These are phyloP conservation scores for Virgularia gustaviana DNA, from an alignment of 92 coral and sea anemone species.

Conservation along the genomic window DNA sequence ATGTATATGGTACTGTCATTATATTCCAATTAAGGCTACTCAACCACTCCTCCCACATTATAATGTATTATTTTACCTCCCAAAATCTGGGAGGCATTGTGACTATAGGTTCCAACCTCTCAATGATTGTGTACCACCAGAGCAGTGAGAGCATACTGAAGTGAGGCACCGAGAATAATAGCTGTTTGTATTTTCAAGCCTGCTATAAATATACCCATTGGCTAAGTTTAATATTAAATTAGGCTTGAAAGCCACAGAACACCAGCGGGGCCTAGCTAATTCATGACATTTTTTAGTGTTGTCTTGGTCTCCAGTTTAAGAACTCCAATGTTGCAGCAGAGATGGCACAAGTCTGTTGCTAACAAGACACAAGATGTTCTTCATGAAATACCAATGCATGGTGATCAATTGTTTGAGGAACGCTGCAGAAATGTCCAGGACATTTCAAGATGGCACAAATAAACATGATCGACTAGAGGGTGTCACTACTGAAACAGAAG, in stretches of 20 bases:
- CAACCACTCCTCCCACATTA: too few species aligned
- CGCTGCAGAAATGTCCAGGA: constrained; percentile 30
- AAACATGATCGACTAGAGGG: constrained; percentile 27
- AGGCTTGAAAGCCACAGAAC: neutral
- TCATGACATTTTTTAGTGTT: neutral
- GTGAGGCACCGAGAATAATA: too few species aligned
- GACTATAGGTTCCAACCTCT: too few species aligned
- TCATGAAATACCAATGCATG: constrained; percentile 38
- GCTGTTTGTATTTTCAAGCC: too few species aligned
- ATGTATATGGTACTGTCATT: too few species aligned
- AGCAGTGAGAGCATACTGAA: too few species aligned
- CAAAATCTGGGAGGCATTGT: too few species aligned
- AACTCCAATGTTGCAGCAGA: constrained; percentile 10
- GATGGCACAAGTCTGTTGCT: constrained; percentile 5
- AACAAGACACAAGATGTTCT: constrained; percentile 19
- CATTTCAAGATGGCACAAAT: constrained; percentile 34
- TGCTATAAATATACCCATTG: too few species aligned
- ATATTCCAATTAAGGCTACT: too few species aligned
- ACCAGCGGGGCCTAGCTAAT: neutral
- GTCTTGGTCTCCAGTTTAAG: constrained; percentile 12
- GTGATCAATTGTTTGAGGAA: constrained; percentile 37
- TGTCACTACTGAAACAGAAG: constrained; percentile 4
- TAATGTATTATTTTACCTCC: too few species aligned
- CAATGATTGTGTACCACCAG: too few species aligned
- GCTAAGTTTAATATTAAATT: too few species aligned